Base-by-base conservation (phyloP, 1,140 invertebrate species). In the Meloidogyne exigua region DNA sequence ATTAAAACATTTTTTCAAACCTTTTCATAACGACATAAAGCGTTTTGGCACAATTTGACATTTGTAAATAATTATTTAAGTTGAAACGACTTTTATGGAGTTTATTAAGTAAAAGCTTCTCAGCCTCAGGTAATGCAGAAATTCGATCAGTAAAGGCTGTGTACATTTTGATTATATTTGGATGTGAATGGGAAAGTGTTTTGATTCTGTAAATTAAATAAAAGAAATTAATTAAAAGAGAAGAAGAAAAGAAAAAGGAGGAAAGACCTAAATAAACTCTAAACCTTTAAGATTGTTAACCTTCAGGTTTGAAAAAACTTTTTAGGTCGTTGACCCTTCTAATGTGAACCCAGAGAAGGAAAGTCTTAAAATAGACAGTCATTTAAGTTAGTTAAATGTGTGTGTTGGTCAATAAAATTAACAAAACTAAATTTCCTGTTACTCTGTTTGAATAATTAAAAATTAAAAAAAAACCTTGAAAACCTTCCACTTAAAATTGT, bases 21-120 rank as follows among this genome's bases (percentile, higher is more conserved):
- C 81, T 49, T 70, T 82, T 83, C 81, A 82, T 82, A 21, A 82
- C 81, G 28, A 82, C 49, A 65, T 76, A 82, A n/a, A 82, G 32
- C 62, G 81, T 83, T 70, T 77, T 76, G 10, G 81, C 39, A 15
- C 81, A 69, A 57, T 69, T 28, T 42, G 42, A 26, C 25, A 77
- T n/a, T 13, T 64, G n/a, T 64, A 67, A 44, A 65, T 39, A 82
- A 63, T 67, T 44, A 25, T 76, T 32, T 11, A 42, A 23, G 21
- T 57, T 57, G 21, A 57, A 57, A n/a, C 18, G 49, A 57, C 49
- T 18, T 49, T 62, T 75, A 18, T 82, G 81, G 4, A 83, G 62
- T 9, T 80, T 82, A 75, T 82, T 82, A 23, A 79, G 68, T 69
- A 69, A 82, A 21, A 81, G 49, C 10, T 71, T 28, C 42, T 82